phyloP scores from a whole-genome alignment of 2,797 vertebrate species.

The Discoglossus pictus region DNA sequence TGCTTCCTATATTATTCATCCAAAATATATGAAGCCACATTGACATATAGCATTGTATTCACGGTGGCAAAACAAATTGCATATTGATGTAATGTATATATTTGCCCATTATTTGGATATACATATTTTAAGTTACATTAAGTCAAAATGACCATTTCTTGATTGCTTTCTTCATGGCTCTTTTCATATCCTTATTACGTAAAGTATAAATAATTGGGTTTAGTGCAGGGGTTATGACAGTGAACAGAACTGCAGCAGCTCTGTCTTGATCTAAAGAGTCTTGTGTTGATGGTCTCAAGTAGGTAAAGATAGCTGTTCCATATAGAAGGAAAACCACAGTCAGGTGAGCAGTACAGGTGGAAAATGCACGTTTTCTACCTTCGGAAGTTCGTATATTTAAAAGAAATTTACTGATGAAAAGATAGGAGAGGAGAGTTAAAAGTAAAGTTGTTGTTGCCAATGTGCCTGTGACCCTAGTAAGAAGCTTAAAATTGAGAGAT shows the following conservation, averaged over 20 bases:
- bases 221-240: constrained; percentile 2
- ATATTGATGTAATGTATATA: too few relatives aligned
- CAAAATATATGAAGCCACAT: too few relatives aligned
- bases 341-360: background rate
- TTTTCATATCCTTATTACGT: constrained; percentile 1
- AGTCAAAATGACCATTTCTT: background rate
- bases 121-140: background rate
- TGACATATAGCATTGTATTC: too few relatives aligned
- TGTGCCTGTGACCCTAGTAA: background rate
- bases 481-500: constrained; percentile 29
- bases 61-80: too few relatives aligned
- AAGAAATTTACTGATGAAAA: background rate
- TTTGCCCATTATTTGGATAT: too few relatives aligned
- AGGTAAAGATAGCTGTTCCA: constrained; percentile 5
- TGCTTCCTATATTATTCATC: too few relatives aligned
- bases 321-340: background rate
- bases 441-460: background rate
- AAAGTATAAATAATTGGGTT: constrained; percentile 3
- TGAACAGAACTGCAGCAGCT: background rate
- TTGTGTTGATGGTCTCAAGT: background rate
- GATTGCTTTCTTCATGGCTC: background rate
- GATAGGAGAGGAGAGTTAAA: background rate
- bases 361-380: constrained; percentile 18
- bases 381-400: background rate
- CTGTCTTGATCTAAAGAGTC: background rate